Conservation (phyloP, 2,888 invertebrate genomes). For the Penaeus monodon region DNA sequence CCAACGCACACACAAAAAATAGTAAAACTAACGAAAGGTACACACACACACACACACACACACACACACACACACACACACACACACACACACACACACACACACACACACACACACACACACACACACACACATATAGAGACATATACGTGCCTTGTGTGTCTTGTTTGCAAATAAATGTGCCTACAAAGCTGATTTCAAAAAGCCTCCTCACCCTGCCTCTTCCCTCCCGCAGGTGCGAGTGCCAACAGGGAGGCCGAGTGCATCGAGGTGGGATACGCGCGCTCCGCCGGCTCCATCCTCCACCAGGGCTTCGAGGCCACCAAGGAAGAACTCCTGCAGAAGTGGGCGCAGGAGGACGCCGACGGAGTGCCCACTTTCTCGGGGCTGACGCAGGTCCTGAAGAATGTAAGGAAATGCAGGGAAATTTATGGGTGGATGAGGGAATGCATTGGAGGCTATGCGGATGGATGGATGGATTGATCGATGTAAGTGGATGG, state of each 20-base stretch:
- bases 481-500: too few species aligned
- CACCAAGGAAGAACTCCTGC: conserved; percentile 35
- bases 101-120: too few species aligned
- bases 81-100: too few species aligned
- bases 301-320: conserved; percentile 48
- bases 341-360: conserved; percentile 50
- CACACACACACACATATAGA: too few species aligned
- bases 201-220: too few species aligned
- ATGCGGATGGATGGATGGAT: background rate
- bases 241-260: conserved; percentile 35
- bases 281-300: conserved; percentile 49
- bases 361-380: conserved; percentile 21
- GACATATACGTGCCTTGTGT: too few species aligned
- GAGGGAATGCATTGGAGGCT: background rate
- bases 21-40: too few species aligned
- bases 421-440: background rate
- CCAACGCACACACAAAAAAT: too few species aligned
- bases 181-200: too few species aligned
- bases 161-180: too few species aligned
- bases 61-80: too few species aligned
- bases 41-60: too few species aligned
- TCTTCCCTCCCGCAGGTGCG: conserved; percentile 8
- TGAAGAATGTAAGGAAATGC: conserved; percentile 50
- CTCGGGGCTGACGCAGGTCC: conserved; percentile 29
- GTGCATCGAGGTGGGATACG: conserved; percentile 60